Evolutionary conservation across 2,797 vertebrate genomes (phyloP).

Genomic region (Vespertilio murinus): DNA sequence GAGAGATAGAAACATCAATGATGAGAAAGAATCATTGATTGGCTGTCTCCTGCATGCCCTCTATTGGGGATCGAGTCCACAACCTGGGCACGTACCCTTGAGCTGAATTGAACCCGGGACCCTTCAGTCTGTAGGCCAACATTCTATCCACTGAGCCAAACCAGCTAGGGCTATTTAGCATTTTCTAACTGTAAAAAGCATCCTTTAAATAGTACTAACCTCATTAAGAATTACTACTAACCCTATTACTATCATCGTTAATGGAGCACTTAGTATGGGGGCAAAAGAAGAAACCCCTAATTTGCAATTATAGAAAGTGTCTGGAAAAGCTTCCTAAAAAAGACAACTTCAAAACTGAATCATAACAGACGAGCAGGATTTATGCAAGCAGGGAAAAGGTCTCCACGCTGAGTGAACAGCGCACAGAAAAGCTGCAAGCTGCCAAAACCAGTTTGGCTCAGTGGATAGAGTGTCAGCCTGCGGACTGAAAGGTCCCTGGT

Average conservation of each 20-base stretch:
- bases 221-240: background rate
- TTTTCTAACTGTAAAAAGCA: slow-evolving; percentile 15
- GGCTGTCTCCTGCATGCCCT: too few species aligned
- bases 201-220: background rate
- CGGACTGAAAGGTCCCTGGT: too few species aligned
- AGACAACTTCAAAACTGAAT: background rate
- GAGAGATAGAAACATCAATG: too few species aligned
- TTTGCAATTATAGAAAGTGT: background rate
- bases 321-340: slow-evolving; percentile 3
- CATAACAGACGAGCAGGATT: background rate
- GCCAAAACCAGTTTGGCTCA: too few species aligned
- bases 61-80: too few species aligned
- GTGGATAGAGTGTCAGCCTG: too few species aligned
- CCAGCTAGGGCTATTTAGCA: background rate
- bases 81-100: too few species aligned
- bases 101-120: too few species aligned
- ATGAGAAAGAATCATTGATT: too few species aligned
- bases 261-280: background rate
- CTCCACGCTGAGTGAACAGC: background rate
- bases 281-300: background rate
- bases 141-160: too few species aligned
- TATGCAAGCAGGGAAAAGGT: background rate
- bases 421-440: background rate
- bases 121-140: too few species aligned
- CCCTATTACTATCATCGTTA: background rate